Conservation (phyloP, 2,113 vertebrate genomes). For the Aegithalos caudatus region DNA sequence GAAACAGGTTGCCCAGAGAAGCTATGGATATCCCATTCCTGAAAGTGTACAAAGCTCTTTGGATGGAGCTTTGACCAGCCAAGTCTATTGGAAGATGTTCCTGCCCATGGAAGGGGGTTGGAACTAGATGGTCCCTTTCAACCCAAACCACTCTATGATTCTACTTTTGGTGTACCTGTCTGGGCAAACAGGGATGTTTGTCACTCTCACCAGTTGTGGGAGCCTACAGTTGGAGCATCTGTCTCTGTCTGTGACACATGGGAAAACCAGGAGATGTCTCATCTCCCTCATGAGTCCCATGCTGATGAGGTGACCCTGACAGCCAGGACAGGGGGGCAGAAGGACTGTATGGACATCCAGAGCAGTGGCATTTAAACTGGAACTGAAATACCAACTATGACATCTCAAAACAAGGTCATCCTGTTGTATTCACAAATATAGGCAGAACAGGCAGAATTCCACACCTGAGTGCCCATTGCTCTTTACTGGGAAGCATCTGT, state of each 20-base stretch:
- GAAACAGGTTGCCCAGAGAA: not conserved
- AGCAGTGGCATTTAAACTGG: not conserved
- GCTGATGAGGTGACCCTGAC: fast-evolving
- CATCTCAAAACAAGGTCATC: not conserved
- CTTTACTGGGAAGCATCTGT: not conserved
- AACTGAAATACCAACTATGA: not conserved
- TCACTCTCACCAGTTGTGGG: not conserved
- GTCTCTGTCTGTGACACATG: not conserved
- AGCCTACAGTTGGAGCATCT: not conserved
- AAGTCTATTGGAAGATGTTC: not conserved
- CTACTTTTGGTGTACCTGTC: not conserved
- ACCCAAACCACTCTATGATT: not conserved
- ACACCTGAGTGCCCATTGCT: fast-evolving
- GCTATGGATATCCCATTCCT: not conserved
- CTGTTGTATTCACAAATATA: not conserved
- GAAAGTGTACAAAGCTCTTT: not conserved
- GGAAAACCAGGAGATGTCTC: not conserved
- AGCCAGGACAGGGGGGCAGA: not conserved
- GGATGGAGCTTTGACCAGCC: not conserved
- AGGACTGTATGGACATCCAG: fast-evolving
- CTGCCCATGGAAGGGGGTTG: not conserved
- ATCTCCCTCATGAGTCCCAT: not conserved
- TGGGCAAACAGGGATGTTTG: not conserved
- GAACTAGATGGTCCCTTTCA: not conserved
- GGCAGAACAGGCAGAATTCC: not conserved